Percentiles rank a stretch among this genome's conserved stretches.
These are phyloP conservation scores for Coboldia fuscipes DNA, from an alignment of 1,140 invertebrate genomes.

Conservation along the genomic window DNA sequence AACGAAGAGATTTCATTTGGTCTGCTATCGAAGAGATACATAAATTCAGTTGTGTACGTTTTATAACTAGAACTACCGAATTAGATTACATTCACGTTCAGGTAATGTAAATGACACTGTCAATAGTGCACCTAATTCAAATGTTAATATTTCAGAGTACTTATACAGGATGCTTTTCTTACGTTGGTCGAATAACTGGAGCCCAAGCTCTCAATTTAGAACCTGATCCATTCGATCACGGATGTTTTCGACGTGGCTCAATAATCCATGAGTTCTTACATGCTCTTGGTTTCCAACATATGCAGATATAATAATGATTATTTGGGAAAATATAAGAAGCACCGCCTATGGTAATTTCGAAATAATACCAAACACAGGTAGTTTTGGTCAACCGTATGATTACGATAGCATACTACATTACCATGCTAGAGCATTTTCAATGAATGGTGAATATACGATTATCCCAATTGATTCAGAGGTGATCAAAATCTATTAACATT, in stretches of 20 bases:
- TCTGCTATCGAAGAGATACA: constrained; percentile 8
- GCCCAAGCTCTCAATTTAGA: constrained; percentile 27
- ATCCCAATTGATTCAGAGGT: too few species aligned
- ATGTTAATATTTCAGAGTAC: constrained; percentile 16
- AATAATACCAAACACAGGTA: constrained; percentile 23
- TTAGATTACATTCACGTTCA: constrained; percentile 1
- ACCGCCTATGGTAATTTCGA: constrained; percentile 29
- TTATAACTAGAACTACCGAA: constrained; percentile 5
- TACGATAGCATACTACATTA: constrained; percentile 49
- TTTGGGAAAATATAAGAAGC: constrained; percentile 27
- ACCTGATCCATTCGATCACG: constrained; percentile 21
- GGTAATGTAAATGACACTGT: too few species aligned
- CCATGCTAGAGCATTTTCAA: constrained; percentile 41
- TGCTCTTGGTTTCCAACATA: constrained; percentile 39
- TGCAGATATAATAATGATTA: constrained; percentile 33
- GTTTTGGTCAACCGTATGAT: constrained; percentile 32
- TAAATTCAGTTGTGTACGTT: constrained; percentile 8
- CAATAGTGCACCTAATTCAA: too few species aligned
- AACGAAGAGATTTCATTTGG: constrained; percentile 5
- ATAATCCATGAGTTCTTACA: constrained; percentile 14
- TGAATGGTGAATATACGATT: constrained; percentile 45
- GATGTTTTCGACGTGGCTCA: constrained; percentile 28
- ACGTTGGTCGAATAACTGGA: constrained; percentile 25
- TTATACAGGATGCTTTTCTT: constrained; percentile 26
- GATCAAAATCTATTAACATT: too few species aligned